Evolutionary conservation across 2,113 vertebrate genomes (phyloP), one percentile per base, ranked within the genome.

Genomic region (Callionymus lyra): DNA sequence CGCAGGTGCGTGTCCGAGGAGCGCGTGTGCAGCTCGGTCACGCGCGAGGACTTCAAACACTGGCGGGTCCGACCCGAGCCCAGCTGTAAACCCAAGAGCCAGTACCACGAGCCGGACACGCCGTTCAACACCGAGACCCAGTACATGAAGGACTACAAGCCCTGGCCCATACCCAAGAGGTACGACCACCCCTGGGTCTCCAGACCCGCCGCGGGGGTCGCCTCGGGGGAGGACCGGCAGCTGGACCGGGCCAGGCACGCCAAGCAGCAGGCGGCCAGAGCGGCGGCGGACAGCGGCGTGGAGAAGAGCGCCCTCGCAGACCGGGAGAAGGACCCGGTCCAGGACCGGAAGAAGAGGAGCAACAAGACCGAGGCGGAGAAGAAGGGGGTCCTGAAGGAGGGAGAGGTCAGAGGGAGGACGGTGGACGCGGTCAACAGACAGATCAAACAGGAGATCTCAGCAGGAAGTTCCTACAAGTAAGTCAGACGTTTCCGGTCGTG

Each of bases 181-280:
- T 85, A 86, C 0, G 94, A 98, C 63, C 92, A 97, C 11, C 94
- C 94, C 3, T 98, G 94, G 94, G 97, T 98, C 72, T 89, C 89
- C 34, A 94, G 91, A 68, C 79, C 88, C 1, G 47, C 77, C 17
- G 71, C 78, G 2, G 19, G 65, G 10, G 31, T 67, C 41, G 41
- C 63, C 14, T 41, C 34, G 2, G 70, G 45, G 1, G 71, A 61
- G 1, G 72, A 73, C 6, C 78, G 65, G 10, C 47, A 47, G 2
- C 44, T 48, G 13, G 62, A 77, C n/a, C 41, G 75, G 47, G 2
- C 76, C 46, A 74, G 35, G 38, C 53, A 68, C 27, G 14, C 12
- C 3, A 75, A 62, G 9, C 58, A 75, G 38, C 63, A 50, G 1
- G 32, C 3, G 41, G 31, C 56, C 1, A 56, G 2, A 40, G 31